Evolutionary conservation across 2,797 vertebrate genomes (phyloP).

Genomic region (Naso thynnoides): DNA sequence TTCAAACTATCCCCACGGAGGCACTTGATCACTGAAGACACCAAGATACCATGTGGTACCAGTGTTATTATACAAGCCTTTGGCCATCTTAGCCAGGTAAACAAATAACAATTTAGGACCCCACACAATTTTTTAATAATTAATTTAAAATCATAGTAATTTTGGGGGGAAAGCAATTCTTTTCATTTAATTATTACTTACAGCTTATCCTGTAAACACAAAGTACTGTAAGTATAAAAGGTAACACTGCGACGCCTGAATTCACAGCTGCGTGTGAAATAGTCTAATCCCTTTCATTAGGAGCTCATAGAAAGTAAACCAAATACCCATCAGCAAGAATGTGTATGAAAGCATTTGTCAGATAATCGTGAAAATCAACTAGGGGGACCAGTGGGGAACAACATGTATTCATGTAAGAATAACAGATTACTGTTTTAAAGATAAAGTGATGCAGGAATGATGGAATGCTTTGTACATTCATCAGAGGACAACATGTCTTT

Average conservation of each 20-base stretch:
- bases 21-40: too few relatives aligned
- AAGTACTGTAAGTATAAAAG: neutral
- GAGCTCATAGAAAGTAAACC: neutral
- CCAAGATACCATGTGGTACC: too few relatives aligned
- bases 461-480: neutral
- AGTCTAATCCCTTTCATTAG: neutral
- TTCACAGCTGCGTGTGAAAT: neutral
- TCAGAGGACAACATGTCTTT: neutral
- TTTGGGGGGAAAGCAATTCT: too few relatives aligned
- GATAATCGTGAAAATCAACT: neutral
- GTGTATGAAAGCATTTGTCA: neutral
- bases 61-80: too few relatives aligned
- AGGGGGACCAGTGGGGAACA: conserved; percentile 2
- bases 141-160: too few relatives aligned
- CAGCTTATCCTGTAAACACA: neutral
- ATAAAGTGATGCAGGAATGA: conserved; percentile 2
- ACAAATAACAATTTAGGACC: too few relatives aligned
- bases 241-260: neutral
- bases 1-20: too few relatives aligned
- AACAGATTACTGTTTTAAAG: neutral
- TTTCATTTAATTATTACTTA: too few relatives aligned
- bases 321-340: neutral
- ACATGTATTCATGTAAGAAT: neutral
- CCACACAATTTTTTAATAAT: too few relatives aligned
- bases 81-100: too few relatives aligned